A percentile compares a stretch with the other conserved stretches of the same genome.
These are phyloP conservation scores for Clytia hemisphaerica DNA, from an alignment of 30 jellyfish, hydroid and myxozoan species.

Conservation along the genomic window DNA sequence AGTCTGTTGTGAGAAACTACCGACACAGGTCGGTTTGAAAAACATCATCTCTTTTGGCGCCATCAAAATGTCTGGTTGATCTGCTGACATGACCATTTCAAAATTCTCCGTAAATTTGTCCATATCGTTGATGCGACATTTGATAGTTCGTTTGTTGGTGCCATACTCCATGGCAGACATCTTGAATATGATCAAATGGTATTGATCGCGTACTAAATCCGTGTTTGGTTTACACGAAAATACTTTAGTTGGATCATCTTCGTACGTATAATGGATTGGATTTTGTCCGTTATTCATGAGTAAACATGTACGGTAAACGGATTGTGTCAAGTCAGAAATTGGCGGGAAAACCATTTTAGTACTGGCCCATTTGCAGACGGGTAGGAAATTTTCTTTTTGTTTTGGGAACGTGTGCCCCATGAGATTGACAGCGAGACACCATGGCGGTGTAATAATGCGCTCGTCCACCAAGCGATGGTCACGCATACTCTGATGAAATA, in stretches of 20 bases:
- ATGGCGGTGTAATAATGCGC: constrained; percentile 52
- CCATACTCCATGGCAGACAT: constrained; percentile 42
- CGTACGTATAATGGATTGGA: constrained; percentile 49
- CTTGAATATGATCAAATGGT: constrained; percentile 44
- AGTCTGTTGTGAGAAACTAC: constrained; percentile 29
- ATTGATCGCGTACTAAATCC: constrained; percentile 33
- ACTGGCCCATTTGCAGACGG: constrained; percentile 34
- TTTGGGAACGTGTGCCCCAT: constrained; percentile 60
- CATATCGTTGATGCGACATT: constrained; percentile 31
- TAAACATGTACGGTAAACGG: constrained; percentile 39
- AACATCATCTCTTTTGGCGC: constrained; percentile 38
- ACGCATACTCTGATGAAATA: constrained; percentile 39
- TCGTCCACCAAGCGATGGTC: constrained; percentile 57
- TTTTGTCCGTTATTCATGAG: constrained; percentile 40
- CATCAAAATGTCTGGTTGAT: constrained; percentile 34
- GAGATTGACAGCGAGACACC: constrained; percentile 55
- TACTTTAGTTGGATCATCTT: constrained; percentile 37
- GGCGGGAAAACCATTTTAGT: constrained; percentile 50
- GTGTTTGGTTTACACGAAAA: constrained; percentile 56
- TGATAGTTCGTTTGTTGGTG: constrained; percentile 21
- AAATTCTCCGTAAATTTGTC: constrained; percentile 40
- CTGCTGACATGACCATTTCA: constrained; percentile 43
- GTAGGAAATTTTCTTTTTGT: constrained; percentile 52
- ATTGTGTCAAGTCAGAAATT: constrained; percentile 10
- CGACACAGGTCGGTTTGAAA: constrained; percentile 72